These are phyloP conservation scores for Phasianus colchicus DNA, from an alignment of 2,113 vertebrate species.

Conservation along the genomic window DNA sequence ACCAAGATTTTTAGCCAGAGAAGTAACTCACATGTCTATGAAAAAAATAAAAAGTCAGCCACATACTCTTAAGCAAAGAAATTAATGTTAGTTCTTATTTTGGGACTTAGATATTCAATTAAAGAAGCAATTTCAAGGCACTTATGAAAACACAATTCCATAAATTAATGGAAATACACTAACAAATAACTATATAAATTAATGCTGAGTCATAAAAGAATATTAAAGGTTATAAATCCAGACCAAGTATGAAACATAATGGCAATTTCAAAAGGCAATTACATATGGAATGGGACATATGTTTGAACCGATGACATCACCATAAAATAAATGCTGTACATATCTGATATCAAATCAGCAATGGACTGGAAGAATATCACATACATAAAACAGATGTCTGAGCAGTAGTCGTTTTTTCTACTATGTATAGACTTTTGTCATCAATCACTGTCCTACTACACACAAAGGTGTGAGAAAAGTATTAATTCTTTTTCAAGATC, in stretches of 20 bases:
- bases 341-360: neutral
- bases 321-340: neutral
- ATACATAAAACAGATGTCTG: neutral
- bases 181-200: constrained; percentile 37
- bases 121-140: constrained; percentile 16
- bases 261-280: neutral
- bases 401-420: neutral
- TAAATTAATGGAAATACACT: neutral
- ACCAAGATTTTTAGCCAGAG: neutral
- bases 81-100: constrained; percentile 10
- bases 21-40: neutral
- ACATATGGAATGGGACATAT: neutral
- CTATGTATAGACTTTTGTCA: neutral
- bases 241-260: neutral
- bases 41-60: neutral
- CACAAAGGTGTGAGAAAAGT: neutral
- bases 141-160: neutral
- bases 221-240: constrained; percentile 39
- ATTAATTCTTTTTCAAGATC: neutral
- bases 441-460: neutral
- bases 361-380: neutral
- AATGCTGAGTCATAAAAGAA: neutral
- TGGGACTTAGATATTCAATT: neutral
- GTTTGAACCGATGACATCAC: neutral
- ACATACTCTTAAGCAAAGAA: neutral